These are phyloP conservation scores for Erpornis zantholeuca DNA, from an alignment of 2,113 vertebrate genomes.

Conservation along the genomic window DNA sequence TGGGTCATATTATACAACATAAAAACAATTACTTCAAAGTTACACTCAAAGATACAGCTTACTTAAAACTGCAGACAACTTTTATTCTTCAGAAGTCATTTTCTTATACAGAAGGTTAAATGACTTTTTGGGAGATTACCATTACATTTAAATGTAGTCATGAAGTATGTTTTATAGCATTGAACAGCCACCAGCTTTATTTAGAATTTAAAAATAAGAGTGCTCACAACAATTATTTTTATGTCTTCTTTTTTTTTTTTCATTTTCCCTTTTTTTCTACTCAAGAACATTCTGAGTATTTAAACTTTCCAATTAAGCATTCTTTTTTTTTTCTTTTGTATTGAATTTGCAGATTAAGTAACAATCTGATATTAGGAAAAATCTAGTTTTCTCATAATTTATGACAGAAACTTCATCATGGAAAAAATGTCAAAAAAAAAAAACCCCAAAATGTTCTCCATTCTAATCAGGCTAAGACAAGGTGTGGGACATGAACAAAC, in stretches of 20 bases:
- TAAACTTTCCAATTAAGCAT: background rate
- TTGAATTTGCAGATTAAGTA: background rate
- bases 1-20: conserved; percentile 60
- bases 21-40: conserved; percentile 64
- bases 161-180: background rate
- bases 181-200: background rate
- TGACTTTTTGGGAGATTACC: background rate
- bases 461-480: background rate
- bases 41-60: conserved; percentile 14
- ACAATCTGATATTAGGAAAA: background rate
- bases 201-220: background rate
- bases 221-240: background rate
- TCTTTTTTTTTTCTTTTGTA: background rate
- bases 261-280: background rate
- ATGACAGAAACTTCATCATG: background rate
- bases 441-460: background rate
- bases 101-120: background rate
- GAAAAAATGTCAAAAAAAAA: background rate
- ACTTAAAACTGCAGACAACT: conserved; percentile 10
- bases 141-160: background rate
- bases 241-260: background rate
- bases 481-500: background rate
- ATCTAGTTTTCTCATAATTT: background rate
- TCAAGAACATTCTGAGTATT: background rate
- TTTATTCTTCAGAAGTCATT: background rate